These are phyloP conservation scores for Malurus alboscapulatus DNA, from an alignment of 2,113 vertebrate genomes.

Conservation along the genomic window DNA sequence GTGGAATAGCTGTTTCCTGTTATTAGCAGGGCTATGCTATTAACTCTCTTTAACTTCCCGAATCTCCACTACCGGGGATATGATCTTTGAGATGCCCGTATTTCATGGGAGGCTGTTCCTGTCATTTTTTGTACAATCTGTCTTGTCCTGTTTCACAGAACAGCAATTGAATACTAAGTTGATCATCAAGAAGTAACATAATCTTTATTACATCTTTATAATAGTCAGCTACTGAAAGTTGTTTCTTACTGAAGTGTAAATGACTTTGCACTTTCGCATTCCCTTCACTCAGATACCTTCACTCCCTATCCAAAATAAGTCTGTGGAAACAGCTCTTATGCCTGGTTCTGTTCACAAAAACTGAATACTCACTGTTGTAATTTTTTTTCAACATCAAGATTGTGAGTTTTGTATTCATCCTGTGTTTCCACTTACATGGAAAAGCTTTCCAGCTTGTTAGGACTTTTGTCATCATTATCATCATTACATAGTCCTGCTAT, in stretches of 20 bases:
- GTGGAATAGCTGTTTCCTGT: not conserved
- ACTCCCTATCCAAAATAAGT: not conserved
- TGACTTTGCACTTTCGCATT: not conserved
- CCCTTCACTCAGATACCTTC: not conserved
- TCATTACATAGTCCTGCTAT: not conserved
- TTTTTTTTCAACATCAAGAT: not conserved
- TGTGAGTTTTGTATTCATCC: not conserved
- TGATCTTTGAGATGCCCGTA: not conserved
- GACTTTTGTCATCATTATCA: not conserved
- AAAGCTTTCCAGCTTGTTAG: not conserved
- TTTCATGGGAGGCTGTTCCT: not conserved
- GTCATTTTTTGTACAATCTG: not conserved
- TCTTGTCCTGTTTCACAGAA: not conserved
- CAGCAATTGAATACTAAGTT: not conserved
- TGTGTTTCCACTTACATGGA: not conserved
- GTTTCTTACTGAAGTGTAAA: not conserved
- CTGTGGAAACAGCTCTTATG: not conserved
- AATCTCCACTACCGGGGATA: not conserved
- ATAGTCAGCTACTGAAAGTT: not conserved
- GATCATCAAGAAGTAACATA: not conserved
- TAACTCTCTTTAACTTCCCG: not conserved
- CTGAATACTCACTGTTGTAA: not conserved
- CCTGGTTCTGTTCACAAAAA: not conserved
- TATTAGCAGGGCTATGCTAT: not conserved
- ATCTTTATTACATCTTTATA: slow-evolving; percentile 8